phyloP scores from a whole-genome alignment of 2,113 vertebrate genomes.

The Donacobius atricapilla region DNA sequence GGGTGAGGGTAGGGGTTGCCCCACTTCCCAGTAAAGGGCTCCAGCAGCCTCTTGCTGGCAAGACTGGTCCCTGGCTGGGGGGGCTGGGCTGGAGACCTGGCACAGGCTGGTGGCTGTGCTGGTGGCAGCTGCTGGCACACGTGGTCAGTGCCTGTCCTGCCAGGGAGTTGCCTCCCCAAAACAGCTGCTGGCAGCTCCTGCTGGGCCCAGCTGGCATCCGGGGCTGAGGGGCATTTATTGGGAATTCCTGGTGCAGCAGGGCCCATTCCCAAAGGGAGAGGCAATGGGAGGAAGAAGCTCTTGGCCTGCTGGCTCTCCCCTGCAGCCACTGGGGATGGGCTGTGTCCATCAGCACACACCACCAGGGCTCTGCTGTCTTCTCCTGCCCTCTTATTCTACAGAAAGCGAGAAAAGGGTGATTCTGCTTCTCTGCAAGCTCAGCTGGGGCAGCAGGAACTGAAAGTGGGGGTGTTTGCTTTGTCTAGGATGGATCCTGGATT shows the following conservation, averaged over 20 bases:
- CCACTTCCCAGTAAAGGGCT: accelerated
- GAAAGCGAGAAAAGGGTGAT: neutral
- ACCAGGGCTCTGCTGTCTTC: neutral
- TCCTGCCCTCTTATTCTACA: neutral
- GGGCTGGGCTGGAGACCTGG: neutral
- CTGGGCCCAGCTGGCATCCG: accelerated
- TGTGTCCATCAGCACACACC: neutral
- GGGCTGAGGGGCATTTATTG: neutral
- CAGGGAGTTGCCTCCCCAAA: neutral
- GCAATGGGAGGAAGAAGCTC: neutral
- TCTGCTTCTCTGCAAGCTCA: neutral
- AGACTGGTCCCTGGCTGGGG: neutral
- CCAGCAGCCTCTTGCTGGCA: neutral
- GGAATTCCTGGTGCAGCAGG: neutral
- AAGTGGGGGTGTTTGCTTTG: neutral
- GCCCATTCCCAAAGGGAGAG: neutral
- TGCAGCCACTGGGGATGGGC: neutral
- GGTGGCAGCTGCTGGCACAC: neutral
- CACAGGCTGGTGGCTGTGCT: neutral
- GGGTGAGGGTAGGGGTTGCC: neutral
- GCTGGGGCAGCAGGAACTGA: accelerated
- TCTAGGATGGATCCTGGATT: neutral
- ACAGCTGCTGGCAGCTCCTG: neutral
- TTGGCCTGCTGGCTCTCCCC: neutral
- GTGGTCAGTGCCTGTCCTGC: accelerated